Base-by-base conservation (phyloP, 2,888 invertebrate species). In the Tribolium freemani region DNA sequence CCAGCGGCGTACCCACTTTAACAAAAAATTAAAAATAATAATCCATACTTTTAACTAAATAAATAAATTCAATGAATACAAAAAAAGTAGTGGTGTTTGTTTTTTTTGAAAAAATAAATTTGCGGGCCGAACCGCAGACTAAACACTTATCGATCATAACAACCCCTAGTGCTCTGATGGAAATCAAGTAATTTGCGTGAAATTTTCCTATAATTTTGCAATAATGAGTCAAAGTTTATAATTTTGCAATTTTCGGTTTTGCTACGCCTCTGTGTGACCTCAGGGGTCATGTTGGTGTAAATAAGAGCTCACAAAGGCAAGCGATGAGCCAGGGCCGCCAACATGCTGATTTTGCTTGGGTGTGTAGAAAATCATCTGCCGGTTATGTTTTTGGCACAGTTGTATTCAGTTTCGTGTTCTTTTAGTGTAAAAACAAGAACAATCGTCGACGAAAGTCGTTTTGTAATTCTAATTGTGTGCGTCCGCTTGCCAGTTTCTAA, bases 201-300 rank as follows among this genome's bases (percentile, higher is more conserved):
- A 3, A 26, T 26, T 26, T 26, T 26, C 26, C 26, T 26, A 26
- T 26, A 26, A 26, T 26, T 1, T 26, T 26, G 26, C 26, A 56
- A 56, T 56, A 56, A 26, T 9, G 20, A 9, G n/a, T 4, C 8
- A 58, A 10, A 58, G 8, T 44, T 31, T 8, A 16, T 38, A 44
- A 31, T 31, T 31, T 31, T 57, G 31, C 38, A 16, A 31, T 57
- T 51, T 51, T 26, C 26, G 26, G 3, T 5, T 5, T 38, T n/a
- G 58, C 10, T 58, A 50, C 71, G 67, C 67, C 71, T 10, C 54
- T 71, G 71, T 9, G 0, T 16, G 72, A 68, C 72, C 72, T 50
- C 1, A 48, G 48, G 61, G 57, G 60, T 67, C 61, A 53, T 51
- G 13, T 44, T 10, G 11, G 45, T 11, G 45, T 57, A 58, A 48